Conservation (phyloP, 2,888 invertebrate genomes). For the Lydus trimaculatus region DNA sequence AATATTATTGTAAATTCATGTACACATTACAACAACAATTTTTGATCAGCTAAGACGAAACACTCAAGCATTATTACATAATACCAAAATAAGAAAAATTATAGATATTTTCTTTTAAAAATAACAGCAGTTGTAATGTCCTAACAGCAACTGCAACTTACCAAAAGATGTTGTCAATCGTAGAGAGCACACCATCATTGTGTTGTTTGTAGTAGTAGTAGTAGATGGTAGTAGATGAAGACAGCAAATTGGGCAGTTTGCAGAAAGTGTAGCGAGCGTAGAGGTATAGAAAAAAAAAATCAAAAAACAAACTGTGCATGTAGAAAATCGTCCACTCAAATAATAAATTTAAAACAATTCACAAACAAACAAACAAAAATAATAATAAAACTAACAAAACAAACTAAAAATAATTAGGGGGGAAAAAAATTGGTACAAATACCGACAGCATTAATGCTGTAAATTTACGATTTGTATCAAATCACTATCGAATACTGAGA, state of each 20-base stretch:
- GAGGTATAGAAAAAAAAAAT: conserved; percentile 61
- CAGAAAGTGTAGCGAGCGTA: conserved; percentile 61
- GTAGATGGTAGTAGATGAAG: conserved; percentile 33
- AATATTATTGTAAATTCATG: too few species aligned
- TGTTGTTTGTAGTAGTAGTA: background rate
- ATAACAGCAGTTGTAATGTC: conserved; percentile 13
- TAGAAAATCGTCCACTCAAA: conserved; percentile 58
- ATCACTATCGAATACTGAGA: background rate
- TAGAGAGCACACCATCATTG: conserved; percentile 43
- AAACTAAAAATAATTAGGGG: conserved; percentile 35
- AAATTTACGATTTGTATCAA: background rate
- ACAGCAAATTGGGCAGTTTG: conserved; percentile 57
- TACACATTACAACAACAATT: background rate
- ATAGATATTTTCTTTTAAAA: too few species aligned
- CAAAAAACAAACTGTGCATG: conserved; percentile 62
- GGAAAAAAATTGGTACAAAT: background rate
- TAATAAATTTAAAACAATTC: conserved; percentile 32
- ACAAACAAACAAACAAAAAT: conserved; percentile 39
- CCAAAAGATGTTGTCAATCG: conserved; percentile 52
- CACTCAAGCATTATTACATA: too few species aligned
- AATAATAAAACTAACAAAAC: conserved; percentile 30
- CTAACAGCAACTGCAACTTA: conserved; percentile 53
- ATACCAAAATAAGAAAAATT: background rate
- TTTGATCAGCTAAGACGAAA: too few species aligned
- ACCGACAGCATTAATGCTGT: too few species aligned